A percentile compares a stretch with the other conserved stretches of the same genome.
phyloP scores from a whole-genome alignment of 2,797 vertebrate genomes.

The Halcyon badia region DNA sequence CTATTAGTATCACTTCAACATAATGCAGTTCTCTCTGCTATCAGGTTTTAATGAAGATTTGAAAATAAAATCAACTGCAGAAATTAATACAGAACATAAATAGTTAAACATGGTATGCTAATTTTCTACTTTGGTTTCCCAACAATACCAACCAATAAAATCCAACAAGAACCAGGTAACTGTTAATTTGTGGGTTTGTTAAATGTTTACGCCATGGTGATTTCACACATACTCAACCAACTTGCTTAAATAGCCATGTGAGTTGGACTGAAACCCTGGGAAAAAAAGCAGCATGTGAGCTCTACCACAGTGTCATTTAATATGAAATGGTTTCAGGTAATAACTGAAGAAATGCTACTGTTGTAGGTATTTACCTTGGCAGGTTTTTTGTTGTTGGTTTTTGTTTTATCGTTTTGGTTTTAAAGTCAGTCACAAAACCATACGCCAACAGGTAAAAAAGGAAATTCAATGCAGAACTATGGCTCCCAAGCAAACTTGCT shows the following conservation, averaged over 20 bases:
- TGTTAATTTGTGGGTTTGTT: neutral
- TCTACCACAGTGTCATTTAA: neutral
- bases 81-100: conserved; percentile 33
- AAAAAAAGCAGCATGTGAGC: neutral
- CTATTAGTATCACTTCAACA: neutral
- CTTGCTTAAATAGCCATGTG: neutral
- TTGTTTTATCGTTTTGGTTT: neutral
- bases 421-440: neutral
- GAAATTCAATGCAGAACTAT: neutral
- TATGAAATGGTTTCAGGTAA: conserved; percentile 5
- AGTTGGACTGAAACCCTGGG: neutral
- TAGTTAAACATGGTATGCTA: neutral
- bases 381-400: neutral
- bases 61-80: conserved; percentile 13
- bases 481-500: conserved; percentile 19
- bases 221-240: neutral
- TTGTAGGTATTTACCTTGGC: neutral
- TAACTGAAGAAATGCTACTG: conserved; percentile 16
- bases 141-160: conserved; percentile 21
- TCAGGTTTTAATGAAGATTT: neutral
- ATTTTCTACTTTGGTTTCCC: neutral
- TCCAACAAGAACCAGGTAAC: neutral
- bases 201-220: neutral
- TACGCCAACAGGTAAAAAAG: conserved; percentile 3
- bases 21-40: neutral